Conservation (phyloP, 1,140 invertebrate species). For the Zaprionus ornatus region DNA sequence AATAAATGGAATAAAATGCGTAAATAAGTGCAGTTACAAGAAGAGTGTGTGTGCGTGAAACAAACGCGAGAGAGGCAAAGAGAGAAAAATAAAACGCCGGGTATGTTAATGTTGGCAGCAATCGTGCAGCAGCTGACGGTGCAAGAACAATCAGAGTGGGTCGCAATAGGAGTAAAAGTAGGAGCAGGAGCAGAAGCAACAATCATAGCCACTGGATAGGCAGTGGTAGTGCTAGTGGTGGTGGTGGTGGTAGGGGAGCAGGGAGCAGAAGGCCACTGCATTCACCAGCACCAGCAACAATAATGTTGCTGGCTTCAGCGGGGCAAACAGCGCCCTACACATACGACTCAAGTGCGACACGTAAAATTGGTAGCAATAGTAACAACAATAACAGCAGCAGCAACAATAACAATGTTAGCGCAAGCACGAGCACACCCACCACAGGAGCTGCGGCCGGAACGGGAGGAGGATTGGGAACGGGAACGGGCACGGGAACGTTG, state of each 20-base stretch:
- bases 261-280: conserved; percentile 17
- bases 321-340: conserved; percentile 63
- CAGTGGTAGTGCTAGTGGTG: neutral
- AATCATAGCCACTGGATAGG: neutral
- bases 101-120: conserved; percentile 51
- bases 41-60: neutral
- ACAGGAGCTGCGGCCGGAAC: conserved; percentile 10
- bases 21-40: conserved; percentile 17
- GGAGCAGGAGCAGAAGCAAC: conserved; percentile 8
- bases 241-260: no score
- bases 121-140: conserved; percentile 40
- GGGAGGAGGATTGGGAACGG: conserved; percentile 3
- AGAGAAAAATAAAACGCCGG: conserved; percentile 41
- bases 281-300: conserved; percentile 26
- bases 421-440: conserved; percentile 68
- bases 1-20: conserved; percentile 20
- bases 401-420: conserved; percentile 31
- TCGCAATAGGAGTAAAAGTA: conserved; percentile 2
- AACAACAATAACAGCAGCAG: conserved; percentile 41
- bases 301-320: conserved; percentile 70
- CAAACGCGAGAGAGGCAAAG: conserved; percentile 1
- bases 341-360: conserved; percentile 46
- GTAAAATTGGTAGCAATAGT: conserved; percentile 48
- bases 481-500: conserved; percentile 39
- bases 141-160: conserved; percentile 30